phyloP scores from a whole-genome alignment of 2,113 vertebrate species.

The Paradisaea rubra region DNA sequence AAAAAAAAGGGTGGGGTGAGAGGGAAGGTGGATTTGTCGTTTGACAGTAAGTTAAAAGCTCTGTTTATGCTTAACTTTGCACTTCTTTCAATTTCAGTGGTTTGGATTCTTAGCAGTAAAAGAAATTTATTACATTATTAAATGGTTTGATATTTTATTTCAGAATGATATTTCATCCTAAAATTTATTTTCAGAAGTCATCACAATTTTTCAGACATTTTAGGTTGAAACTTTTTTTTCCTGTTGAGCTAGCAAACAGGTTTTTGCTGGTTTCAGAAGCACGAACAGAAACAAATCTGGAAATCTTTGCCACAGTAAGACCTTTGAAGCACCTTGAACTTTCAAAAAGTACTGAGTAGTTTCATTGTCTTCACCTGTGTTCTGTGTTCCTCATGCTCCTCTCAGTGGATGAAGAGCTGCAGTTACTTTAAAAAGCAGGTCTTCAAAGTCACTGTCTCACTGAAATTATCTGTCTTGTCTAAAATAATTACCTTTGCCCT shows the following conservation, averaged over 20 bases:
- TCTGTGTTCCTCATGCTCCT: not conserved
- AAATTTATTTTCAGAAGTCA: not conserved
- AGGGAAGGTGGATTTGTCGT: not conserved
- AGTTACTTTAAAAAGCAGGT: not conserved
- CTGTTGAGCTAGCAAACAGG: not conserved
- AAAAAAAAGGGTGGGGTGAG: not conserved
- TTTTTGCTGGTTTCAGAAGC: not conserved
- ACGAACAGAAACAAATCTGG: not conserved
- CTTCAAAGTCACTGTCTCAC: not conserved
- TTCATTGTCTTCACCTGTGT: not conserved
- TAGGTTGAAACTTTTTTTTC: not conserved
- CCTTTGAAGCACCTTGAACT: not conserved
- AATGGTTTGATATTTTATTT: not conserved
- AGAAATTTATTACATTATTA: not conserved
- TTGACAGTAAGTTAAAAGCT: not conserved
- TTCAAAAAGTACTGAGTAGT: not conserved
- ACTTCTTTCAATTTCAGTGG: not conserved
- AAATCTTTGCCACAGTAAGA: not conserved
- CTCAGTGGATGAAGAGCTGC: not conserved
- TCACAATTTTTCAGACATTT: not conserved
- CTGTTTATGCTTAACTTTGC: not conserved
- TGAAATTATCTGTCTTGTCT: not conserved
- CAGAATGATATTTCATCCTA: not conserved
- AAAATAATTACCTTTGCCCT: not conserved
- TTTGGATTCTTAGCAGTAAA: not conserved